phyloP scores from a whole-genome alignment of 1,140 invertebrate species.

The Bactericera cockerelli region DNA sequence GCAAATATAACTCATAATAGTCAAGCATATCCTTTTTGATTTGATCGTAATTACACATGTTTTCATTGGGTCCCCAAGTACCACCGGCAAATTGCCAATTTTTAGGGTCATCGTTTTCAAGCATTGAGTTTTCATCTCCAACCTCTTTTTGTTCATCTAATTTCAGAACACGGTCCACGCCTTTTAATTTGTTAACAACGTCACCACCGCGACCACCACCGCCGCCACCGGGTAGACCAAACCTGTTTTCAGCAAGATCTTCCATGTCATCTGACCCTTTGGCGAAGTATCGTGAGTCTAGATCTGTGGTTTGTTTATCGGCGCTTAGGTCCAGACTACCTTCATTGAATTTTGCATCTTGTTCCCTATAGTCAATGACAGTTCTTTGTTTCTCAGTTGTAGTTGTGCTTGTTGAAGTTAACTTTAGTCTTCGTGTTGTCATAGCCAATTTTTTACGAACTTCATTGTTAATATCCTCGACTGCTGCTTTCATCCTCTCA shows the following conservation, averaged over 20 bases:
- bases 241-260: no score
- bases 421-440: neutral
- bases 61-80: slow-evolving; percentile 5
- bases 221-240: no score
- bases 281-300: neutral
- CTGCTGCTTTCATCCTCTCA: no score
- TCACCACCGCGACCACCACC: no score
- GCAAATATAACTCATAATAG: slow-evolving; percentile 6
- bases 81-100: slow-evolving; percentile 5
- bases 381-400: neutral
- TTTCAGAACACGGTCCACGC: no score
- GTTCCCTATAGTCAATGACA: neutral
- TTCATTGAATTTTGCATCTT: neutral
- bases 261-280: no score
- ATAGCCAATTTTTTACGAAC: no score
- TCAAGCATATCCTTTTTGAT: neutral
- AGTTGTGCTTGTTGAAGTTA: neutral
- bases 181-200: no score
- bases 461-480: no score
- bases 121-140: neutral
- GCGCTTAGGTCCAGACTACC: neutral
- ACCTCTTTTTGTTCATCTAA: neutral
- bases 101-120: neutral
- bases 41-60: slow-evolving; percentile 1
- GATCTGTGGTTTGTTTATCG: neutral